Conservation (phyloP, 1,140 invertebrate species). For the Plectrocnemia conspersa region DNA sequence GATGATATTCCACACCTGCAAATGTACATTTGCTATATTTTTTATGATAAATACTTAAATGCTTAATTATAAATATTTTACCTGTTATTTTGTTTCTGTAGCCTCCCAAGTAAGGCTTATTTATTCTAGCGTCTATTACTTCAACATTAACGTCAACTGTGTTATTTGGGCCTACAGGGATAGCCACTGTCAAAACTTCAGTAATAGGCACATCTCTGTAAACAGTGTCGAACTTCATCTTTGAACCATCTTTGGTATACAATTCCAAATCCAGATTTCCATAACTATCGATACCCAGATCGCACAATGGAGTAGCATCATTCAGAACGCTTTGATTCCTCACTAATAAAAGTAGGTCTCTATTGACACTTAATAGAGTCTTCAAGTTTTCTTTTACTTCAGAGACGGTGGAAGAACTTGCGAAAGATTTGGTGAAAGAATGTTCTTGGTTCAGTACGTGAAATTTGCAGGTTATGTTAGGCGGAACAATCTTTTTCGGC, state of each 20-base stretch:
- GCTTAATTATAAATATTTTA: constrained; percentile 12
- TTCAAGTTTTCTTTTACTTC: constrained; percentile 48
- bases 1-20: constrained; percentile 52
- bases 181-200: constrained; percentile 52
- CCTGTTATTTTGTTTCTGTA: constrained; percentile 56
- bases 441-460: constrained; percentile 44
- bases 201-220: constrained; percentile 48
- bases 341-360: constrained; percentile 42
- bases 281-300: constrained; percentile 49
- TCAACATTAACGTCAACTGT: constrained; percentile 54
- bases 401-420: constrained; percentile 44
- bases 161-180: constrained; percentile 45
- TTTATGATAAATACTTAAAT: not conserved
- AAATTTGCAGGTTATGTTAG: constrained; percentile 40
- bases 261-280: constrained; percentile 48
- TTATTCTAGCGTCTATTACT: constrained; percentile 53
- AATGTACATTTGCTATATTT: constrained; percentile 5
- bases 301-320: constrained; percentile 43
- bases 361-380: constrained; percentile 42
- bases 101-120: constrained; percentile 61
- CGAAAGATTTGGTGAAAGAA: constrained; percentile 47
- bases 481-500: constrained; percentile 15
- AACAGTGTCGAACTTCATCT: constrained; percentile 45
- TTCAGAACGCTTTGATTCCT: constrained; percentile 42
- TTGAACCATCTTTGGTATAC: constrained; percentile 44